Base-by-base conservation (phyloP, 2,888 invertebrate genomes). In the Hemicrepidius hirtus region DNA sequence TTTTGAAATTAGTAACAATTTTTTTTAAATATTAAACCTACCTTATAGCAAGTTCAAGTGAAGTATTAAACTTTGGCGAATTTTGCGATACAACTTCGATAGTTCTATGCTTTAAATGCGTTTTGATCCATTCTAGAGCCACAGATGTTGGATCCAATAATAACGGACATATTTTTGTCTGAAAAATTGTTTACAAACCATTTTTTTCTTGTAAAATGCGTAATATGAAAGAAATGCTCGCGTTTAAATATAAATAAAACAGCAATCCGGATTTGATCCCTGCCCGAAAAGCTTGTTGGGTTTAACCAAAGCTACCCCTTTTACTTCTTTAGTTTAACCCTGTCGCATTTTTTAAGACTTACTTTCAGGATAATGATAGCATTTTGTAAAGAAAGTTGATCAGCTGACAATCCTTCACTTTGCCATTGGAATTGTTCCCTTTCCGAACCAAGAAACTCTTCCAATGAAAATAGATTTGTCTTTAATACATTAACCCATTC, bases 111-210 rank as follows among this genome's bases (percentile, higher is more conserved):
- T 90, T 90, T 1, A 95, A 86, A 81, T 94, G 92, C 49, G 89
- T 90, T 79, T 91, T 91, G 0, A 98, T 87, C 98, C 98, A 98
- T 37, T 91, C 88, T 0, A 93, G 89, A 0, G 97, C 96, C 7
- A 93, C 91, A 2, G 94, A 93, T 0, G 96, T 95, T 0, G 99
- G 97, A 87, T 99, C 99, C 50, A 99, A 89, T 46, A 99, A 88
- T 65, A 97, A 88, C 0, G 97, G 95, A 0, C 92, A 90, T 78
- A 92, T 89, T 28, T 90, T 89, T 7, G 80, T 78, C 85, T 85
- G 72, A 37, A 82, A 82, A n/a, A n/a, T n/a, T n/a, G n/a, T n/a
- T n/a, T n/a, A n/a, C n/a, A n/a, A n/a, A n/a, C n/a, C n/a, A n/a
- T n/a, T n/a, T n/a, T n/a, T n/a, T n/a, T n/a, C n/a, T n/a, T n/a